Evolutionary conservation across 2,888 invertebrate genomes (phyloP), one percentile per base, ranked within the genome.

Genomic region (Venustoraphidia nigricollis): DNA sequence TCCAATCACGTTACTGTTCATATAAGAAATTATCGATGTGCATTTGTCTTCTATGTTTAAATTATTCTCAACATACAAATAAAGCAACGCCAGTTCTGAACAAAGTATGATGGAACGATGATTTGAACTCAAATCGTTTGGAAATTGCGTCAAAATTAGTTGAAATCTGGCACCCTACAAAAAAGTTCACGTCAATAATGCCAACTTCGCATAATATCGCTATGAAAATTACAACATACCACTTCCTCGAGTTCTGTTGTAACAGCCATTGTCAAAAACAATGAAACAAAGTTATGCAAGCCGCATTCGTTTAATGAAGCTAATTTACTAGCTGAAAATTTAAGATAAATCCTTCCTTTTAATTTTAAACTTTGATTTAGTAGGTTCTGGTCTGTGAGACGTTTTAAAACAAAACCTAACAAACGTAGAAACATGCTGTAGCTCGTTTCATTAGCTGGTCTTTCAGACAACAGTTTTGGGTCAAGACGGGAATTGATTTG

Each of bases 281-380:
- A 54, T 6, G 66, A 64, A 10, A 73, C 64, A 41, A 77, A 68
- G 62, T 77, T 72, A 54, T 73, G 72, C 36, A 77, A 64, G 2
- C 77, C 77, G 34, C 64, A 64, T 55, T 75, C 73, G 27, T 69
- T 70, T 10, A 76, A 65, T 8, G 72, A 68, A 47, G 68, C 58
- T 45, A 77, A 63, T 60, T 76, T 77, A 44, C 67, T 67, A n/a
- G 68, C 61, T 10, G 74, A 71, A 50, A 77, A 75, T 58, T 77
- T 77, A 1, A 75, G 71, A 52, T 71, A 76, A 50, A 78, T 70
- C 47, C 77, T 66, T 1, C 77, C 55, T 45, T 54, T 55, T 10
- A 55, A 52, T 37, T 51, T 49, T 44, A 54, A 54, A 39, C 53
- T 54, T 14, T 53, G 51, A 43, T 48, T 48, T 2, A 36, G 46